Percentiles rank a stretch among this genome's conserved stretches.
Evolutionary conservation across 1,140 invertebrate genomes (phyloP).

Genomic region (Pseudoatta argentina): DNA sequence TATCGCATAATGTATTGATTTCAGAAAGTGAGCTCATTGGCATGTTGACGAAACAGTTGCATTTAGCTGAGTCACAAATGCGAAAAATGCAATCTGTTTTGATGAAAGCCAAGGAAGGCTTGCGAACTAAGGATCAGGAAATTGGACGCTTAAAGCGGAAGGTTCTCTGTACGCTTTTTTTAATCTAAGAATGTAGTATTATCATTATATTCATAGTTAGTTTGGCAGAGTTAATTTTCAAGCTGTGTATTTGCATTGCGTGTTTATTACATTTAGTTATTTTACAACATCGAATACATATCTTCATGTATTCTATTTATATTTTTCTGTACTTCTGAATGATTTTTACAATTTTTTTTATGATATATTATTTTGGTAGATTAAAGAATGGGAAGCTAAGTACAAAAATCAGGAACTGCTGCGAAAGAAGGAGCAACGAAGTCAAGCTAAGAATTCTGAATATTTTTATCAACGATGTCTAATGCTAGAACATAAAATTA

Average conservation of each 20-base stretch:
- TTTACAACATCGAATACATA: neutral
- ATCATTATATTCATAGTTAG: neutral
- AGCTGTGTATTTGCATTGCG: neutral
- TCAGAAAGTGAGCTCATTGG: conserved; percentile 76
- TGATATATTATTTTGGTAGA: conserved; percentile 64
- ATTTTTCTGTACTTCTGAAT: neutral
- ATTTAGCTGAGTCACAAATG: conserved; percentile 77
- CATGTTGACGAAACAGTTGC: conserved; percentile 77
- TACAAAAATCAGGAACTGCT: conserved; percentile 73
- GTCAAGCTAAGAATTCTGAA: conserved; percentile 77
- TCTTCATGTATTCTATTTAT: neutral
- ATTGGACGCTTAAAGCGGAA: conserved; percentile 79
- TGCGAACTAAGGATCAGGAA: conserved; percentile 79
- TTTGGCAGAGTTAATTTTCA: neutral
- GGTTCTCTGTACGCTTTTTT: conserved; percentile 67
- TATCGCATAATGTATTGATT: conserved; percentile 24
- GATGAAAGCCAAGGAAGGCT: conserved; percentile 76
- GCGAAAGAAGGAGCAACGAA: conserved; percentile 72
- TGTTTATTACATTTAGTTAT: conserved; percentile 21
- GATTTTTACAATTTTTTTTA: neutral
- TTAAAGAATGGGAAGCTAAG: conserved; percentile 77
- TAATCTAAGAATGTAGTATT: conserved; percentile 1
- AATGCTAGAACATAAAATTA: conserved; percentile 78
- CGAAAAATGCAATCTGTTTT: conserved; percentile 77
- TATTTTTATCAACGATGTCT: conserved; percentile 78